Evolutionary conservation across 1,140 invertebrate genomes (phyloP), one percentile per base, ranked within the genome.

Genomic region (Drosophila virilis): DNA sequence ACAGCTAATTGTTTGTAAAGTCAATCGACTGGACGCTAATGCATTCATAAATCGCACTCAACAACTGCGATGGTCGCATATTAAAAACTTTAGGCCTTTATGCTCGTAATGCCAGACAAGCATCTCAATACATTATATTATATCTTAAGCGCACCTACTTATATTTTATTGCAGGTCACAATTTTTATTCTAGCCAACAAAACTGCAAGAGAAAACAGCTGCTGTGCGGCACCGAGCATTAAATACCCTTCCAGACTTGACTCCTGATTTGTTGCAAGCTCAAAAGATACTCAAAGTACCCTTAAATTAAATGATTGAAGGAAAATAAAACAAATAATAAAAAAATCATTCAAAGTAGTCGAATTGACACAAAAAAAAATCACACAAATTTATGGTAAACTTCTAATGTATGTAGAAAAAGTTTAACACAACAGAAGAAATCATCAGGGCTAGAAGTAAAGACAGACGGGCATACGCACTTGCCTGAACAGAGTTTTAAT

Each of bases 21-120:
- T 85, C 74, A 80, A 84, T 70, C 77, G 68, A 52, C 65, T 77
- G 37, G 45, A 54, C 61, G 74, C 81, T 84, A 84, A 84, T 84
- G 81, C 81, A 85, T 64, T 43, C 81, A 78, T 84, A 84, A 84
- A 84, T 85, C 62, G 65, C 50, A 61, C 59, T 59, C 32, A 17
- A 46, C 43, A 46, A 40, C 33, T 35, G n/a, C 42, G 58, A 79
- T 58, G 35, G 38, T 17, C 32, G 12, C 76, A 67, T 74, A 78
- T 79, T 74, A 64, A 66, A 64, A 70, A 45, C 61, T 40, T 52
- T 61, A 66, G 13, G 13, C 45, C 32, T 22, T 59, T 59, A 66
- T 46, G 28, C 10, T 58, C 28, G 15, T 37, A 6, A 60, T 55
- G 22, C 15, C 43, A 37, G 33, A 13, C 50, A 61, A 15, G 9